A percentile compares a stretch with the other conserved stretches of the same genome.
phyloP scores from a whole-genome alignment of 2,113 vertebrate species.

The Sebastes fasciatus region DNA sequence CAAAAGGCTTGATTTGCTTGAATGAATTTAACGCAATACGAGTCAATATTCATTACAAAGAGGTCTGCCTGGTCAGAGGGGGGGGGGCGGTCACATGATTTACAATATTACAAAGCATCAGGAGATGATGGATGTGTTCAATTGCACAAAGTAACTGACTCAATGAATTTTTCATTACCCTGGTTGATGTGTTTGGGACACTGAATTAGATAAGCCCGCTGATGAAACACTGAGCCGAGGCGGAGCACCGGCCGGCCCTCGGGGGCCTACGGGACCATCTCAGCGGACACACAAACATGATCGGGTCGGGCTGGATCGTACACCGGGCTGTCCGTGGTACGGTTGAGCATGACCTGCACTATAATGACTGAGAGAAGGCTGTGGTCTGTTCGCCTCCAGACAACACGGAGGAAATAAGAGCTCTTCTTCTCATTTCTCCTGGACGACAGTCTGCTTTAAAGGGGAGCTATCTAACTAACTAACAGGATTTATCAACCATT shows the following conservation, averaged over 20 bases:
- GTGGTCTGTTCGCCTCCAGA: background rate
- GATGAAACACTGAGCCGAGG: slow-evolving; percentile 45
- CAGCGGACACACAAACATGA: background rate
- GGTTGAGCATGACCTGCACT: background rate
- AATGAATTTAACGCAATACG: slow-evolving; percentile 56
- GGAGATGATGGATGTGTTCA: slow-evolving; percentile 71
- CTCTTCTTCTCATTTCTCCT: background rate
- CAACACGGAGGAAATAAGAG: background rate
- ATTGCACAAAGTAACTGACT: slow-evolving; percentile 70
- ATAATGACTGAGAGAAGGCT: background rate
- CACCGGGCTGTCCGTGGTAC: background rate
- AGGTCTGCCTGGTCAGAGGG: slow-evolving; percentile 37
- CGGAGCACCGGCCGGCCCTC: slow-evolving; percentile 22
- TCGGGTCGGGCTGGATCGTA: background rate
- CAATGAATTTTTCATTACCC: slow-evolving; percentile 72
- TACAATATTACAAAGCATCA: slow-evolving; percentile 51
- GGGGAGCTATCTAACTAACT: too few relatives aligned
- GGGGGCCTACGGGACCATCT: background rate
- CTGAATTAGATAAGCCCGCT: slow-evolving; percentile 53
- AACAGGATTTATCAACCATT: too few relatives aligned
- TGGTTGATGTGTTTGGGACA: slow-evolving; percentile 62
- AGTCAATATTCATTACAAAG: slow-evolving; percentile 74
- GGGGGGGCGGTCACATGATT: slow-evolving; percentile 41
- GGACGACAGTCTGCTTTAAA: background rate
- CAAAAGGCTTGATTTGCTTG: slow-evolving; percentile 60